These are phyloP conservation scores for Eremophila alpestris DNA, from an alignment of 2,797 vertebrate genomes.

Conservation along the genomic window DNA sequence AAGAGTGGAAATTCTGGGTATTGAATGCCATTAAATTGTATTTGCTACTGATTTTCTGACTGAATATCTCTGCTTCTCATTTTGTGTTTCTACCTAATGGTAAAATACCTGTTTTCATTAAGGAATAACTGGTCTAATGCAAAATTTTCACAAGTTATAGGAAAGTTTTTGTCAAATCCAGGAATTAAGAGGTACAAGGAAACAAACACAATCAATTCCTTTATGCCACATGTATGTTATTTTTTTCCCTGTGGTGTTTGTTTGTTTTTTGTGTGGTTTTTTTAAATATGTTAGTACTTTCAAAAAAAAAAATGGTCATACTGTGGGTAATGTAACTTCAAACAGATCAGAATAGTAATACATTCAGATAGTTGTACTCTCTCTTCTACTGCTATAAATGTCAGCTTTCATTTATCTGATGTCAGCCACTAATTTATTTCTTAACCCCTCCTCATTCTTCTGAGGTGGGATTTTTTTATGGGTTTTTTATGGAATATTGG, in stretches of 20 bases:
- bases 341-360: not conserved
- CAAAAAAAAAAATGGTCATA: not conserved
- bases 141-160: not conserved
- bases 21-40: not conserved
- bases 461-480: not conserved
- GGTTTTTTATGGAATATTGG: not conserved
- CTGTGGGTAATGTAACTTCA: not conserved
- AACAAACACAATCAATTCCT: not conserved
- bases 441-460: not conserved
- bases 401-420: not conserved
- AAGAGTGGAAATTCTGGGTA: rapidly evolving
- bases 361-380: not conserved
- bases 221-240: not conserved
- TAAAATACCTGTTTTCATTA: not conserved
- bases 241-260: not conserved
- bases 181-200: not conserved
- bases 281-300: not conserved
- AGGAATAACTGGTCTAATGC: not conserved
- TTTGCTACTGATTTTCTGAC: not conserved
- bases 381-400: rapidly evolving
- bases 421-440: not conserved
- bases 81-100: not conserved
- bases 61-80: not conserved
- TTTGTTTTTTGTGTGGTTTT: no score
- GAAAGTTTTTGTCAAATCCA: not conserved